A percentile compares a stretch with the other conserved stretches of the same genome.
Evolutionary conservation across 1,140 invertebrate genomes (phyloP).

Genomic region (Cyclina sinensis): DNA sequence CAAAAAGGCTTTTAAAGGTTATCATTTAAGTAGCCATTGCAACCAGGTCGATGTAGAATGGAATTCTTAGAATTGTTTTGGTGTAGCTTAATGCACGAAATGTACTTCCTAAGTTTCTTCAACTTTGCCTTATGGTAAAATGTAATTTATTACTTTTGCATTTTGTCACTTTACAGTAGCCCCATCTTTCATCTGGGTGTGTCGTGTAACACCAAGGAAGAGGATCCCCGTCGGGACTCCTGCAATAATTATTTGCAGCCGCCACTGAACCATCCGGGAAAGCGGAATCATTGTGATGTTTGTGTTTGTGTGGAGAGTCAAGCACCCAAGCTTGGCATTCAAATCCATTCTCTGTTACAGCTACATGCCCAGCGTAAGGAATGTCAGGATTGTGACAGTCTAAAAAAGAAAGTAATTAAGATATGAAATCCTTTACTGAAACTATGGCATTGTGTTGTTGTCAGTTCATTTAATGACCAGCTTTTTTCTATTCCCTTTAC

Average conservation of each 20-base stretch:
- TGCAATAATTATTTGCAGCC: conserved; percentile 95
- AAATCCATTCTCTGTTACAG: conserved; percentile 69
- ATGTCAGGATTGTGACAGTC: not conserved
- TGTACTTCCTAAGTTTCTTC: no score
- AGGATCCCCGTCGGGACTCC: conserved; percentile 97
- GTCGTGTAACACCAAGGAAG: conserved; percentile 98
- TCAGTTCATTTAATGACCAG: no score
- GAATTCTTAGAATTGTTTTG: no score
- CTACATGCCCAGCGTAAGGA: conserved; percentile 65
- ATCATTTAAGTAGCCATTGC: no score
- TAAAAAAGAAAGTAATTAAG: not conserved
- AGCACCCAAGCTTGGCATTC: conserved; percentile 73
- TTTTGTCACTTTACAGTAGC: conserved; percentile 58
- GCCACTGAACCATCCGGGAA: conserved; percentile 93
- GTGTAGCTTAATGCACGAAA: no score
- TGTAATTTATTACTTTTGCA: conserved; percentile 57
- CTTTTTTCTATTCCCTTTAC: no score
- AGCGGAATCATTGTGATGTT: conserved; percentile 89
- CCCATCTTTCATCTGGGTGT: conserved; percentile 88
- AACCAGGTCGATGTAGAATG: no score
- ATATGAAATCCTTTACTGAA: no score
- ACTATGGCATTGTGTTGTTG: no score
- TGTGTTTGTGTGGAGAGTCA: conserved; percentile 70
- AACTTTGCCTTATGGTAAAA: no score
- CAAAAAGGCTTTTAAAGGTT: no score